Evolutionary conservation across 2,113 vertebrate genomes (phyloP).

Genomic region (Sprattus sprattus): DNA sequence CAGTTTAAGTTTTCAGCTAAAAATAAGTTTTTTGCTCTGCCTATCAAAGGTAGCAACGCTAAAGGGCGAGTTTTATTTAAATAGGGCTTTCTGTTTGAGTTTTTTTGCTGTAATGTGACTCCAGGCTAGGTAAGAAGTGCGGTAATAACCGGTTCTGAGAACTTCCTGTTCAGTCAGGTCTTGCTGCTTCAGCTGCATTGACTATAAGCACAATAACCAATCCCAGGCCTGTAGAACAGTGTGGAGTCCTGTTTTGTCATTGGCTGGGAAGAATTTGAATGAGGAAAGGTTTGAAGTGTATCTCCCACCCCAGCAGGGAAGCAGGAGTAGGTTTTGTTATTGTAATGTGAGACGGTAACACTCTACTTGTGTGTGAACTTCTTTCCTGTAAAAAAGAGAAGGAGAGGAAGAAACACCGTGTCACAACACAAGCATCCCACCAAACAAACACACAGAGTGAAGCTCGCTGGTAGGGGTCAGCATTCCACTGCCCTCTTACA

Average conservation of each 20-base stretch:
- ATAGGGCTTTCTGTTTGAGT: background rate
- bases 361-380: background rate
- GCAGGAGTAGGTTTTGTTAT: background rate
- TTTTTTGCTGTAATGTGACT: background rate
- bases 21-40: background rate
- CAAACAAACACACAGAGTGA: background rate
- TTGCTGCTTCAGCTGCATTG: background rate
- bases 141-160: background rate
- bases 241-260: background rate
- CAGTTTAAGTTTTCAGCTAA: background rate
- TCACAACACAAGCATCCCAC: slow-evolving; percentile 15
- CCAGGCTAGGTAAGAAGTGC: background rate
- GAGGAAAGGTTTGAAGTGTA: background rate
- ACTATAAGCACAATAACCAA: background rate
- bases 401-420: background rate
- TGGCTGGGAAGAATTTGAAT: background rate
- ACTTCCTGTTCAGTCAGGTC: background rate
- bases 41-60: background rate
- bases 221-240: background rate
- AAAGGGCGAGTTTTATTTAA: background rate
- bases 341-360: background rate
- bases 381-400: background rate
- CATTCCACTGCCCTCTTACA: background rate
- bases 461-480: background rate
- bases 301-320: background rate